Percentiles rank a stretch among this genome's conserved stretches.
These are phyloP conservation scores for Crambe crambe DNA, from an alignment of 37 sponge, comb jelly and placozoan genomes.

Conservation along the genomic window DNA sequence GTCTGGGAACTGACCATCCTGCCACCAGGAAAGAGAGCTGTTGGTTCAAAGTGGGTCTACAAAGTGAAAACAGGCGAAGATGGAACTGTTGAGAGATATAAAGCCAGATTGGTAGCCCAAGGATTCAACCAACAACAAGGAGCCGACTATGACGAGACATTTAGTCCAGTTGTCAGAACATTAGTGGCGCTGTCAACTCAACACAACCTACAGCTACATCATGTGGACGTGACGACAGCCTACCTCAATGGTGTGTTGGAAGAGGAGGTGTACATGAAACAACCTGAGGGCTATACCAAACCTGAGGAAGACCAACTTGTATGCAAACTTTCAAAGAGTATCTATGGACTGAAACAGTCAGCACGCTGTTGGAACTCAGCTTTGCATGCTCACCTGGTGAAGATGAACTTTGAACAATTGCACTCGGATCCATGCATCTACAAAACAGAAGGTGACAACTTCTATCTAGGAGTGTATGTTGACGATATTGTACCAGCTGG, in stretches of 20 bases:
- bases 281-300: constrained; percentile 47
- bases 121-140: neutral
- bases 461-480: constrained; percentile 54
- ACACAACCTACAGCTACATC: neutral
- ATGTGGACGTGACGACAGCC: neutral
- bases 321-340: constrained; percentile 41
- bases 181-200: neutral
- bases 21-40: neutral
- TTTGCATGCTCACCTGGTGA: constrained; percentile 52
- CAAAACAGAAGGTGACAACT: constrained; percentile 9
- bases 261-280: constrained; percentile 17
- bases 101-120: neutral
- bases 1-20: neutral
- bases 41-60: neutral
- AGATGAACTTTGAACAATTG: constrained; percentile 44
- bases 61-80: neutral
- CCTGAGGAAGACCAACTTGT: constrained; percentile 40
- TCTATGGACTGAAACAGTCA: constrained; percentile 75
- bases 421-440: constrained; percentile 53
- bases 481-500: constrained; percentile 55
- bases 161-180: neutral
- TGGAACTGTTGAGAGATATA: neutral
- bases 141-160: neutral
- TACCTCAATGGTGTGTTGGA: neutral
- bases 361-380: constrained; percentile 56